Evolutionary conservation across 2,113 vertebrate species (phyloP).

Genomic region (Crotophaga sulcirostris): DNA sequence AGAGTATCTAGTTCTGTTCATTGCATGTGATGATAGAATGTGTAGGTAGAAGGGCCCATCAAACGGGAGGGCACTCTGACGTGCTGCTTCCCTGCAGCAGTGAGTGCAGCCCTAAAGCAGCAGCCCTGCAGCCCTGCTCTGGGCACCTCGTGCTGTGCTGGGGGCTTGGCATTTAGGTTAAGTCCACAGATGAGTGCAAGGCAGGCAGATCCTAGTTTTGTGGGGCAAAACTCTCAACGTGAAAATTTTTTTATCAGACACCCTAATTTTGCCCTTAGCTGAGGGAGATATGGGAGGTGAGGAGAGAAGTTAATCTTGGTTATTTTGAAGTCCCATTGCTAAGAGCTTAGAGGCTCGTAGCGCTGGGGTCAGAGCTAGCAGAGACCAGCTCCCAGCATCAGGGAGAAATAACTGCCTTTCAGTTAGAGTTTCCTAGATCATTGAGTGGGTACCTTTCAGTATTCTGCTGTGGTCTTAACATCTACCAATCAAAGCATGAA

Average conservation of each 20-base stretch:
- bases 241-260: background rate
- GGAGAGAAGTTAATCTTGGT: background rate
- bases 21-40: background rate
- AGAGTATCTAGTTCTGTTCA: background rate
- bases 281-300: accelerated
- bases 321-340: background rate
- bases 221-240: background rate
- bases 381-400: background rate
- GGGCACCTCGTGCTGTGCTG: background rate
- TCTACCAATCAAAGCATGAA: background rate
- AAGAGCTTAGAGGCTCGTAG: background rate
- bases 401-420: background rate
- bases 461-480: background rate
- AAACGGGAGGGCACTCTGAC: background rate
- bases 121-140: background rate
- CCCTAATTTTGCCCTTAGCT: background rate
- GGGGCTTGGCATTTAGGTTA: too few species aligned
- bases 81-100: background rate
- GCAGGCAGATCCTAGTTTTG: background rate
- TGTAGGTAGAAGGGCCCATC: background rate
- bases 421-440: background rate
- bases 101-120: background rate
- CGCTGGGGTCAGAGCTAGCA: background rate
- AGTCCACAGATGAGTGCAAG: background rate
- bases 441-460: background rate